Conservation (phyloP, 1,140 invertebrate species). For the Augochlora pura region DNA sequence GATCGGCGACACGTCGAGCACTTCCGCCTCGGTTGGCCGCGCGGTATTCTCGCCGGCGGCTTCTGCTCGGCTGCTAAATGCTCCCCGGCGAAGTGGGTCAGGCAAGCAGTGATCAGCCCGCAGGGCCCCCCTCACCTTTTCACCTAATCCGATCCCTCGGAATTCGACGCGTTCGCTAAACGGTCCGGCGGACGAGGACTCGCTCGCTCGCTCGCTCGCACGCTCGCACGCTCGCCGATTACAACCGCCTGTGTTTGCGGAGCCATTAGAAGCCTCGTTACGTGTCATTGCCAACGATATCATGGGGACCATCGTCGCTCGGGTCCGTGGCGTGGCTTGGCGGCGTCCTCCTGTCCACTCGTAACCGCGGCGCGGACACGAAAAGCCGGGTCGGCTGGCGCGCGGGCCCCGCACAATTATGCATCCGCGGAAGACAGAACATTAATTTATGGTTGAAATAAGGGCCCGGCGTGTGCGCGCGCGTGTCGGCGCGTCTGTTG, state of each 20-base stretch:
- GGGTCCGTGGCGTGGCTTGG: slow-evolving; percentile 47
- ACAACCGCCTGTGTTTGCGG: slow-evolving; percentile 57
- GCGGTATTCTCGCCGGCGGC: no score
- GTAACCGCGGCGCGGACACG: slow-evolving; percentile 45
- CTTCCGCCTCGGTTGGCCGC: no score
- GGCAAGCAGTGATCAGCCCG: no score
- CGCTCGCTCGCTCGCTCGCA: slow-evolving; percentile 1
- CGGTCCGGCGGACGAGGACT: slow-evolving; percentile 1
- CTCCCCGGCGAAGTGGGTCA: no score
- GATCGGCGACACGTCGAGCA: no score
- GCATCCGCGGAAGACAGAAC: slow-evolving; percentile 76
- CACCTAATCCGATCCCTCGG: not conserved
- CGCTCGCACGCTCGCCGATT: slow-evolving; percentile 16
- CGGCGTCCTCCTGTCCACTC: slow-evolving; percentile 25
- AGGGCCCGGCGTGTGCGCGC: slow-evolving; percentile 77
- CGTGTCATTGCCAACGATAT: slow-evolving; percentile 71
- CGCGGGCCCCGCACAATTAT: slow-evolving; percentile 75
- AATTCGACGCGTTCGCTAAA: not conserved
- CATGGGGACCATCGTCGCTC: slow-evolving; percentile 53
- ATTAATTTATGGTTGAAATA: slow-evolving; percentile 79
- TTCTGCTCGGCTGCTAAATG: no score
- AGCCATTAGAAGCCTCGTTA: slow-evolving; percentile 72
- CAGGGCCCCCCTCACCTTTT: no score
- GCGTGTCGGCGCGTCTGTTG: slow-evolving; percentile 78
- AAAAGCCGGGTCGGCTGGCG: slow-evolving; percentile 37